phyloP scores from a whole-genome alignment of 2,113 vertebrate species.

The Hippoglossus stenolepis region DNA sequence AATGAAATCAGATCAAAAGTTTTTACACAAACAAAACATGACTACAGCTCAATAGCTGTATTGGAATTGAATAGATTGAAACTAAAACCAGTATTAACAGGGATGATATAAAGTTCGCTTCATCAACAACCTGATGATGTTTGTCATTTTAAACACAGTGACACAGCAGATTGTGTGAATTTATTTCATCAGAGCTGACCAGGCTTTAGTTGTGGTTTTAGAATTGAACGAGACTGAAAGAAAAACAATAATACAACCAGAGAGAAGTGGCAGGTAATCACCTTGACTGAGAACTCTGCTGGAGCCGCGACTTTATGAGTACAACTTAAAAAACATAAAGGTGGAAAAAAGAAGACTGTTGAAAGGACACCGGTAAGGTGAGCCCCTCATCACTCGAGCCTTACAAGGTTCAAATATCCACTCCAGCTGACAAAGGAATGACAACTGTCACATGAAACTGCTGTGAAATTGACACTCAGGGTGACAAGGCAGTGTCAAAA shows the following conservation, averaged over 20 bases:
- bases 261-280: background rate
- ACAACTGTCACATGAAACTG: conserved; percentile 14
- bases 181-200: no score
- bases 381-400: background rate
- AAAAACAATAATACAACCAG: no score
- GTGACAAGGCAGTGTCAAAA: background rate
- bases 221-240: conserved; percentile 5
- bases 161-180: background rate
- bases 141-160: background rate
- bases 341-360: background rate
- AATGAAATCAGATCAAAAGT: no score
- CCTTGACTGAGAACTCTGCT: background rate
- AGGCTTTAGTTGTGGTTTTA: background rate
- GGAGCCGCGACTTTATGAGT: background rate
- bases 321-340: background rate
- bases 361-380: background rate
- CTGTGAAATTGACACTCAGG: background rate
- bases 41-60: background rate
- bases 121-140: background rate
- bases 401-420: conserved; percentile 12
- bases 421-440: conserved; percentile 18
- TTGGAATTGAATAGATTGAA: background rate
- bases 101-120: background rate
- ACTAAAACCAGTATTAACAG: background rate
- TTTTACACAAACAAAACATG: no score